Base-by-base conservation (phyloP, 2,797 vertebrate species). In the Rhabdomys pumilio region DNA sequence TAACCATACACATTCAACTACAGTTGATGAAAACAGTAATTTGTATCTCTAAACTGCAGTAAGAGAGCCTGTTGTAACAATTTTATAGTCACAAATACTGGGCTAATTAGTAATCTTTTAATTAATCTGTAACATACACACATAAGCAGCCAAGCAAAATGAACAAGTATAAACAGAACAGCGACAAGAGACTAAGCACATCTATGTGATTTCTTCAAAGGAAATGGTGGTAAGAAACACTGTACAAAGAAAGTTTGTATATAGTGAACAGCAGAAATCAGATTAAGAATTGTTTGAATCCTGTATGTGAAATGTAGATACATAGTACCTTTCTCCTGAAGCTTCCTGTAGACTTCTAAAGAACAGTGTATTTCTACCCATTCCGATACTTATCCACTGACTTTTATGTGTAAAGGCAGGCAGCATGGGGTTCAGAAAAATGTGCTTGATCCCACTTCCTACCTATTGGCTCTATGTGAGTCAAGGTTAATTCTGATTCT, bases 121-220 rank as follows among this genome's bases (percentile, higher is more conserved):
- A 97, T 93, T 93, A 79, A 94, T 59, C 61, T 96, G 47, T 34
- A 95, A 81, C 84, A 90, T 29, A 55, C 77, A 55, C 77, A 94
- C 29, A 97, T 34, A 96, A 97, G 44, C 38, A 95, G 92, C 82
- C 91, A 95, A 88, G 80, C 94, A 95, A 96, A 97, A 97, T 65
- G n/a, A 95, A 24, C 15, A 80, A 94, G 14, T 47, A 14, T 15
- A 44, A 95, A 94, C 31, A 95, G 44, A 92, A 83, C 31, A 94
- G 95, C 80, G 55, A 67, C 75, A 93, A 72, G 86, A 86, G 17
- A 90, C 47, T 22, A 92, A 69, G 50, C 24, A 65, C 13, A 83
- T 55, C 38, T 57, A 50, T 53, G 29, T 73, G 34, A 44, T 83
- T 38, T 88, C n/a, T 38, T 91, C 41, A 97, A 93, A 65, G 44